A percentile compares a stretch with the other conserved stretches of the same genome.
Conservation (phyloP, 2,113 vertebrate species). For the Peromyscus californicus region DNA sequence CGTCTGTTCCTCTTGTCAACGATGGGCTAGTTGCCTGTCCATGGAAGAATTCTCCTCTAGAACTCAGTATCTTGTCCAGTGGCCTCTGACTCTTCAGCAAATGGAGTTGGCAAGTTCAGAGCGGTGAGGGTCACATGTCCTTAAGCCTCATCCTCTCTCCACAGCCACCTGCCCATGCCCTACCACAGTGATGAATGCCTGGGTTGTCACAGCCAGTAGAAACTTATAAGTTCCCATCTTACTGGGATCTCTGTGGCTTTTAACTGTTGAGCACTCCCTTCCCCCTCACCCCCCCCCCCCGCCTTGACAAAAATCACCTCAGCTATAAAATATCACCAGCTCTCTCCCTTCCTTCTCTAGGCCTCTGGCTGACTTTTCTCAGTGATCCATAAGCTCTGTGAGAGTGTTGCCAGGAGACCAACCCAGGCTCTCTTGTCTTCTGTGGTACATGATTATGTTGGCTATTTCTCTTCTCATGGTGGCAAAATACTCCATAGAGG, state of each 20-base stretch:
- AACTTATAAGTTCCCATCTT: background rate
- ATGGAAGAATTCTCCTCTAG: background rate
- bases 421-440: background rate
- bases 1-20: background rate
- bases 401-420: background rate
- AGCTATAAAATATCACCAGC: background rate
- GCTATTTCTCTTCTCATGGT: background rate
- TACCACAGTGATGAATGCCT: fast-evolving
- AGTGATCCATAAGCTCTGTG: background rate
- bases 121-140: background rate
- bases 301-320: background rate
- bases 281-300: too few relatives aligned
- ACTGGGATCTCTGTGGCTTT: background rate
- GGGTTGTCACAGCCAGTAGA: background rate
- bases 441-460: background rate
- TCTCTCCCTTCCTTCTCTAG: background rate
- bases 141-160: background rate
- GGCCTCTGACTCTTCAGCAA: background rate
- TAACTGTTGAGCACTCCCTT: background rate
- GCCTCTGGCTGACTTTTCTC: background rate
- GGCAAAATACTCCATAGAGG: background rate
- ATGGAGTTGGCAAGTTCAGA: background rate
- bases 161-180: background rate
- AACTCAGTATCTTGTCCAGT: background rate
- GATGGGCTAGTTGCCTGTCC: background rate